These are phyloP conservation scores for Fistularia tabacaria DNA, from an alignment of 2,797 vertebrate genomes.

Conservation along the genomic window DNA sequence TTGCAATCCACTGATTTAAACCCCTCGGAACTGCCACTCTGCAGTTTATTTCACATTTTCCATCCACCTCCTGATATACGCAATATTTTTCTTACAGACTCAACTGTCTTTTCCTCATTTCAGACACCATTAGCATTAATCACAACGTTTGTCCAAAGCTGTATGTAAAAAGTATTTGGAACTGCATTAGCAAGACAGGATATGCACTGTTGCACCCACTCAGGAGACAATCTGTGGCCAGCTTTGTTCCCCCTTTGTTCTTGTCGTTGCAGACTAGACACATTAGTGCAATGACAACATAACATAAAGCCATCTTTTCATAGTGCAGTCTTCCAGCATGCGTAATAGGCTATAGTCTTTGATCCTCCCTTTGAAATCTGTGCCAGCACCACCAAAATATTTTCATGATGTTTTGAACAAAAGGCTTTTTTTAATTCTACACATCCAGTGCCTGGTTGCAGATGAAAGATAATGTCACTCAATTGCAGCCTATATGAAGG, in stretches of 20 bases:
- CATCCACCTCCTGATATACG: too few relatives aligned
- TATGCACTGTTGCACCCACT: slow-evolving; percentile 29
- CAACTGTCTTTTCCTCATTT: slow-evolving; percentile 19
- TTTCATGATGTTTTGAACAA: too few relatives aligned
- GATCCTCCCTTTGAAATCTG: background rate
- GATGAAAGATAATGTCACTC: too few relatives aligned
- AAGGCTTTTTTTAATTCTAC: background rate
- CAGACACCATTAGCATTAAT: background rate
- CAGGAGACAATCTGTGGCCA: slow-evolving; percentile 18
- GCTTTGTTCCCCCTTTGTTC: slow-evolving; percentile 21
- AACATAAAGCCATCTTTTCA: slow-evolving; percentile 16
- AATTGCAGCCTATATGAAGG: too few relatives aligned
- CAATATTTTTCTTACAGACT: background rate
- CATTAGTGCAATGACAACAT: slow-evolving; percentile 9
- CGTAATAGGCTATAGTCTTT: background rate
- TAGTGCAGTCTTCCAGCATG: background rate
- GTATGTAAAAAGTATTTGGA: slow-evolving; percentile 13
- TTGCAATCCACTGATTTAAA: too few relatives aligned
- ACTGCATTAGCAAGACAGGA: slow-evolving; percentile 37
- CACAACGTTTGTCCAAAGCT: background rate
- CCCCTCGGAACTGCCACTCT: too few relatives aligned
- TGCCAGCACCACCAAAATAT: too few relatives aligned
- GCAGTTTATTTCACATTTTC: too few relatives aligned
- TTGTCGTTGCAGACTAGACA: slow-evolving; percentile 14
- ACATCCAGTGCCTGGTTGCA: slow-evolving; percentile 16